These are phyloP conservation scores for Montipora cactus DNA, from an alignment of 64 coral and sea anemone genomes.

Conservation along the genomic window DNA sequence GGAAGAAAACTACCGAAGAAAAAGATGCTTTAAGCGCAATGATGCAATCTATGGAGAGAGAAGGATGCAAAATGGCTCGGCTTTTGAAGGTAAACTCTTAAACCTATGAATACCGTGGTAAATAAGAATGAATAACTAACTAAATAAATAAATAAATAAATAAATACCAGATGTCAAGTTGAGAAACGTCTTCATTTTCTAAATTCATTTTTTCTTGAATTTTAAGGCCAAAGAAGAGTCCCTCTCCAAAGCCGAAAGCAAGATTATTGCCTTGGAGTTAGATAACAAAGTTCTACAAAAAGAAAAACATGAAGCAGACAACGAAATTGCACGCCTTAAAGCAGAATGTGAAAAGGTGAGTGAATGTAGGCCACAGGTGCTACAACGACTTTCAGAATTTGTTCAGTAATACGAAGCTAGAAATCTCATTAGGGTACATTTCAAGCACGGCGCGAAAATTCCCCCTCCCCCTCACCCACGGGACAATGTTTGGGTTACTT, in stretches of 20 bases:
- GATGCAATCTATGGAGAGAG: background rate
- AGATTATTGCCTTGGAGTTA: background rate
- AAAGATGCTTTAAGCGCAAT: background rate
- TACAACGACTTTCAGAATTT: too few relatives aligned
- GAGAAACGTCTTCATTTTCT: too few relatives aligned
- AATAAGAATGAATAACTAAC: too few relatives aligned
- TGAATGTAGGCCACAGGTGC: background rate
- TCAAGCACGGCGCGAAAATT: too few relatives aligned
- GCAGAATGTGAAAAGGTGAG: background rate
- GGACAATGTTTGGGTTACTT: too few relatives aligned
- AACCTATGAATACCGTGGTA: too few relatives aligned
- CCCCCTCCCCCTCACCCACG: too few relatives aligned
- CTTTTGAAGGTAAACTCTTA: background rate
- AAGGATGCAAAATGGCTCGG: slow-evolving; percentile 8
- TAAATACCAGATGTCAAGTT: too few relatives aligned
- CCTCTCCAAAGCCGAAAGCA: background rate
- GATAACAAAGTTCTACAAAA: background rate
- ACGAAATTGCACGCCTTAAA: background rate
- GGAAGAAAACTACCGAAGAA: background rate
- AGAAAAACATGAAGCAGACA: background rate
- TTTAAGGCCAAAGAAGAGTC: background rate
- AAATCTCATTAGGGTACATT: too few relatives aligned
- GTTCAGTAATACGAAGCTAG: too few relatives aligned
- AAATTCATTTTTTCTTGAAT: too few relatives aligned
- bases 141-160: too few relatives aligned